Conservation (phyloP, 1,140 invertebrate genomes). For the Panagrolaimus sp. region DNA sequence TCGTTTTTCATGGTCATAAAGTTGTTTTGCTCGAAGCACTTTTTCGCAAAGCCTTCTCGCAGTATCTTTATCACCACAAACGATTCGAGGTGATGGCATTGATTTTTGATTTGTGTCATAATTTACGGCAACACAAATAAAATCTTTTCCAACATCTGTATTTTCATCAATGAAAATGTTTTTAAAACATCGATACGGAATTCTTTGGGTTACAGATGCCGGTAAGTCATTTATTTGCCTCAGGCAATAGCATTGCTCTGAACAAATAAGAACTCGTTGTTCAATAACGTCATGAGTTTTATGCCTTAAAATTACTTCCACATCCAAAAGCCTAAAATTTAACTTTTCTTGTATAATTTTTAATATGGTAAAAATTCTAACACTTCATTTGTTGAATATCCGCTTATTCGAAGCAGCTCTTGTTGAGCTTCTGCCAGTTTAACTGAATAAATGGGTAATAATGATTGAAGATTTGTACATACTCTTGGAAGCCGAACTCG, state of each 20-base stretch:
- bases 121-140: conserved; percentile 12
- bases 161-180: conserved; percentile 24
- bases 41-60: conserved; percentile 25
- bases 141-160: neutral
- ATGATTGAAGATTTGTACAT: conserved; percentile 34
- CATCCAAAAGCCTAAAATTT: neutral
- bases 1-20: conserved; percentile 32
- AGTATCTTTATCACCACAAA: conserved; percentile 16
- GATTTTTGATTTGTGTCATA: conserved; percentile 5
- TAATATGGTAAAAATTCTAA: no score
- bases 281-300: conserved; percentile 5
- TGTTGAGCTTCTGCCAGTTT: conserved; percentile 44
- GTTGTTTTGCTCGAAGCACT: conserved; percentile 32
- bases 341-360: no score
- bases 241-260: conserved; percentile 41
- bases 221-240: conserved; percentile 34
- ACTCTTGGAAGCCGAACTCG: conserved; percentile 35
- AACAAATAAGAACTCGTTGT: conserved; percentile 41
- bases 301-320: conserved; percentile 1
- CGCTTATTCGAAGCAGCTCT: conserved; percentile 38
- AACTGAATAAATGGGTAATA: conserved; percentile 34
- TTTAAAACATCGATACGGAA: conserved; percentile 28
- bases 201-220: conserved; percentile 32
- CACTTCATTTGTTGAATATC: conserved; percentile 35
- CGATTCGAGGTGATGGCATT: neutral